Evolutionary conservation across 2,113 vertebrate genomes (phyloP).

Genomic region (Ovis canadensis): DNA sequence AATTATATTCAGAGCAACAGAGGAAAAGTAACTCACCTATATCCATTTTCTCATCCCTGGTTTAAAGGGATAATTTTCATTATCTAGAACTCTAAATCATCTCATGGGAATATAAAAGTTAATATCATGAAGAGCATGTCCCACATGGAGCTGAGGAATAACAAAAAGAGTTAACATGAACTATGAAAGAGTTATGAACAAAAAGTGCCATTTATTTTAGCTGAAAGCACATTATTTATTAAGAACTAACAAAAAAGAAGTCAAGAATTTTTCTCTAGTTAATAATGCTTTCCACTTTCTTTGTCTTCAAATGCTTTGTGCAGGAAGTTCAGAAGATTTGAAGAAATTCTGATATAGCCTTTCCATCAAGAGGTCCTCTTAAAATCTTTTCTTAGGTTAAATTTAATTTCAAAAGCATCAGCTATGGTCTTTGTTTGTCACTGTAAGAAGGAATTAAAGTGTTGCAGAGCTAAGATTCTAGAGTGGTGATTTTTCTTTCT

Average conservation of each 20-base stretch:
- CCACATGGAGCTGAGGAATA: not conserved
- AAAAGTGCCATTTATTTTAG: constrained; percentile 47
- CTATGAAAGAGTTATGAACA: constrained; percentile 49
- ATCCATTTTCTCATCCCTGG: not conserved
- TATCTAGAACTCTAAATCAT: not conserved
- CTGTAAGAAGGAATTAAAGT: not conserved
- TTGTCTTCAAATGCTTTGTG: constrained; percentile 43
- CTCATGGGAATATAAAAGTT: not conserved
- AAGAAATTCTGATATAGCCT: constrained; percentile 42
- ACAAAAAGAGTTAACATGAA: constrained; percentile 35
- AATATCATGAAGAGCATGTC: not conserved
- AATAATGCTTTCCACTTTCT: constrained; percentile 47
- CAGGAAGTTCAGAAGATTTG: constrained; percentile 41
- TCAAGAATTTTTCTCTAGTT: constrained; percentile 58
- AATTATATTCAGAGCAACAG: not conserved
- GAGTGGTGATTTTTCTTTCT: not conserved
- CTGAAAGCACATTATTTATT: constrained; percentile 59
- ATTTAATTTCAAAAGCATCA: constrained; percentile 41
- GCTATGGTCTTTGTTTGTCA: not conserved
- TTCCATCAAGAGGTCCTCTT: constrained; percentile 30
- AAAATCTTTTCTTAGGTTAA: constrained; percentile 55
- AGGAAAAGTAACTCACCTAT: not conserved
- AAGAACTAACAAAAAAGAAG: constrained; percentile 58
- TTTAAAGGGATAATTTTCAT: not conserved
- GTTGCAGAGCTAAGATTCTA: constrained; percentile 1